Evolutionary conservation across 2,797 vertebrate genomes (phyloP).

Genomic region (Spizella passerina): DNA sequence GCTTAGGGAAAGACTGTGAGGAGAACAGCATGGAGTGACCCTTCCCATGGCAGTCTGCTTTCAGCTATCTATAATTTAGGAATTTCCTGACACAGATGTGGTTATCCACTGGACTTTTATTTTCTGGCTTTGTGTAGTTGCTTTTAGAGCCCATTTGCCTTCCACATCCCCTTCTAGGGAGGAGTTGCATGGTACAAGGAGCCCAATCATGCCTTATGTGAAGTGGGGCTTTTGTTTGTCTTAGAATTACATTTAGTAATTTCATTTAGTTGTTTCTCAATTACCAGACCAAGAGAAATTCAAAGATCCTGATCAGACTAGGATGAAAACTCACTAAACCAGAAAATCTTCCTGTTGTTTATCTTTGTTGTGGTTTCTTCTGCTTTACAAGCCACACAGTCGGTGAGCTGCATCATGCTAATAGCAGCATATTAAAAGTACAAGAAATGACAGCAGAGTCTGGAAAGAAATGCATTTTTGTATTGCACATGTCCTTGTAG

Average conservation of each 20-base stretch:
- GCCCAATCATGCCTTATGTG: fast-evolving
- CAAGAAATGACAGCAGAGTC: neutral
- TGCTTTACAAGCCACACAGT: neutral
- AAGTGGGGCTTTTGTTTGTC: neutral
- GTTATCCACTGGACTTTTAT: neutral
- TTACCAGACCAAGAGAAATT: neutral
- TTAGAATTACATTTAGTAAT: neutral
- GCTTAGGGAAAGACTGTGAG: neutral
- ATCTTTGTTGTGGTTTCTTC: neutral
- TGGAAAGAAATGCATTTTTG: neutral
- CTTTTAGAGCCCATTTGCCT: neutral
- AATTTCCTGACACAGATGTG: neutral
- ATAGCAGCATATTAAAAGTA: neutral
- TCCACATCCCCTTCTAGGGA: neutral
- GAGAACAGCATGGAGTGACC: neutral
- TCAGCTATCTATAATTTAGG: neutral
- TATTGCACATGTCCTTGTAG: fast-evolving
- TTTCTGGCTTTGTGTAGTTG: neutral
- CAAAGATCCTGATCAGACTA: neutral
- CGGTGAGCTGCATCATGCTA: neutral
- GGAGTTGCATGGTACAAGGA: neutral
- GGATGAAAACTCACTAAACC: neutral
- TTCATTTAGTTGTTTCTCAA: neutral
- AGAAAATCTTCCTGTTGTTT: neutral
- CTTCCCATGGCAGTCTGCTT: neutral